Percentiles rank a stretch among this genome's conserved stretches.
Conservation (phyloP, 2,113 vertebrate species). For the Pithys albifrons region DNA sequence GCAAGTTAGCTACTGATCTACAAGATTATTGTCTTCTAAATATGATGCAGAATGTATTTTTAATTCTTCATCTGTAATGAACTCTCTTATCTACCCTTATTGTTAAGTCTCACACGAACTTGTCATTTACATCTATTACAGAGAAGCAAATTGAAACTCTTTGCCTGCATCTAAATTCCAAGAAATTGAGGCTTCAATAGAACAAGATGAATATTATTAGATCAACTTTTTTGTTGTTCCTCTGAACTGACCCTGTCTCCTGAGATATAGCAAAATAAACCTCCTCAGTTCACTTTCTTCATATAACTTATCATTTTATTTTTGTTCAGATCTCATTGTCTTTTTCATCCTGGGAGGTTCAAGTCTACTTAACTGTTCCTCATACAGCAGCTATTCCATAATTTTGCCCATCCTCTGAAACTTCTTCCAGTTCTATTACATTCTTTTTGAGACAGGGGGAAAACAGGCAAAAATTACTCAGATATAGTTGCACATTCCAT, state of each 20-base stretch:
- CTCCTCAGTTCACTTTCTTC: not conserved
- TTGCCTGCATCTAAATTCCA: not conserved
- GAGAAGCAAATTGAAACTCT: not conserved
- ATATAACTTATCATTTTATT: not conserved
- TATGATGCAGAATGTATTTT: not conserved
- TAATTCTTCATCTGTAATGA: not conserved
- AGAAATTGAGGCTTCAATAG: not conserved
- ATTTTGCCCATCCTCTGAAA: not conserved
- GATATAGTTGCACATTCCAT: not conserved
- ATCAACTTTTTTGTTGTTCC: not conserved
- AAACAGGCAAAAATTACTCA: not conserved
- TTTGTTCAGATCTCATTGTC: not conserved
- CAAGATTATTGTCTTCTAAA: not conserved
- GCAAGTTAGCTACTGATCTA: not conserved
- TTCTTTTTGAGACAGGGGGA: not conserved
- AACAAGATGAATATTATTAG: not conserved
- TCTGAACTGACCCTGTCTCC: not conserved
- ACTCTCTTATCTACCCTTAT: not conserved
- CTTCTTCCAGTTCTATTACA: not conserved
- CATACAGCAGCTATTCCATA: not conserved
- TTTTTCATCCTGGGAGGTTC: not conserved
- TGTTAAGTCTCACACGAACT: not conserved
- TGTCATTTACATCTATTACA: not conserved
- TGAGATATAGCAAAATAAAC: not conserved
- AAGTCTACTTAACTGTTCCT: not conserved